Conservation (phyloP, 2,113 vertebrate genomes). For the Burhinus oedicnemus region DNA sequence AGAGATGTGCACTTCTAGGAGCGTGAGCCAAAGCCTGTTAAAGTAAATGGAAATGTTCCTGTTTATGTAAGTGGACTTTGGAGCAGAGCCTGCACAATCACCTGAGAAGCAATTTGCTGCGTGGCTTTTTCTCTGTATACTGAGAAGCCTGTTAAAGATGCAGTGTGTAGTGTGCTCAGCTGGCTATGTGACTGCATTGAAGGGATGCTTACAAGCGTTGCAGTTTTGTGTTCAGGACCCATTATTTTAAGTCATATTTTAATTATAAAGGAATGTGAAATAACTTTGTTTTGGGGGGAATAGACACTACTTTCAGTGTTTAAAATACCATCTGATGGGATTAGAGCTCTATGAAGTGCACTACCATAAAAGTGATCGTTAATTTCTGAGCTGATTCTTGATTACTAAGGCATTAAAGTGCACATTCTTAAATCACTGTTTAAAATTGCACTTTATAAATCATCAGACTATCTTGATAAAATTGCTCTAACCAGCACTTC, state of each 20-base stretch:
- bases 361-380: background rate
- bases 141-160: background rate
- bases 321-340: background rate
- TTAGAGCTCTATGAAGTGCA: background rate
- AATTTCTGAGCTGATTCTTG: background rate
- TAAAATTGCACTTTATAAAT: background rate
- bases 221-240: background rate
- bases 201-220: background rate
- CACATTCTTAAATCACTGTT: background rate
- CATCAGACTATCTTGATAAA: background rate
- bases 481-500: background rate
- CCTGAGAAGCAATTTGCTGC: conserved; percentile 40
- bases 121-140: background rate
- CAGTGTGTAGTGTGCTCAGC: background rate
- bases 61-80: conserved; percentile 21
- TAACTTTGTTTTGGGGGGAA: background rate
- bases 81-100: conserved; percentile 44
- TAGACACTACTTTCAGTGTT: background rate
- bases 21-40: conserved; percentile 12
- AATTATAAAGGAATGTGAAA: background rate
- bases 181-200: background rate
- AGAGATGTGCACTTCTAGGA: background rate
- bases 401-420: background rate
- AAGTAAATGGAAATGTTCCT: conserved; percentile 11
- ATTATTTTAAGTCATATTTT: background rate